phyloP scores from a whole-genome alignment of 2,888 invertebrate genomes.

The Sinotaia quadrata region DNA sequence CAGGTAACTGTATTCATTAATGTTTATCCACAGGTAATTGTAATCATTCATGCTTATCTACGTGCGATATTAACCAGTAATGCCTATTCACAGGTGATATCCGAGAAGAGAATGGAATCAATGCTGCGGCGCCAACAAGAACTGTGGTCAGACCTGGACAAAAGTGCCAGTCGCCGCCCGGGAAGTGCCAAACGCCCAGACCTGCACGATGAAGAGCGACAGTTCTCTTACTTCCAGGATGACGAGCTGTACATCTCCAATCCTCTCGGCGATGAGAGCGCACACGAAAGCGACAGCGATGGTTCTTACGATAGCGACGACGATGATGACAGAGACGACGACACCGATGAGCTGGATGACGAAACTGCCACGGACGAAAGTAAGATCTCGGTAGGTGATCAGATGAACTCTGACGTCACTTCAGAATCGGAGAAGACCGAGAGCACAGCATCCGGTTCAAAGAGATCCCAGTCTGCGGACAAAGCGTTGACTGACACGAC shows the following conservation, averaged over 20 bases:
- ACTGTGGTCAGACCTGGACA: constrained; percentile 2
- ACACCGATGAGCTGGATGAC: background rate
- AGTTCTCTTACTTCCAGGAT: constrained; percentile 20
- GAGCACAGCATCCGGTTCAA: too few relatives aligned
- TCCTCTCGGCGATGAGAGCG: constrained; percentile 15
- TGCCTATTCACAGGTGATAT: background rate
- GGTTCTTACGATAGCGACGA: background rate
- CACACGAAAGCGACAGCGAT: background rate
- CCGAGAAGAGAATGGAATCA: constrained; percentile 16
- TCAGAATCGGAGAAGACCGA: too few relatives aligned
- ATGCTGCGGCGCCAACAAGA: constrained; percentile 14
- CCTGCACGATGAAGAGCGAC: constrained; percentile 11
- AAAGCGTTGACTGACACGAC: too few relatives aligned
- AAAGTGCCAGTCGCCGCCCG: background rate
- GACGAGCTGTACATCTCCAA: constrained; percentile 28
- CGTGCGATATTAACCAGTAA: too few relatives aligned
- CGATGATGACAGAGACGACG: background rate
- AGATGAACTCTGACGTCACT: too few relatives aligned
- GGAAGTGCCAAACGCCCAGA: constrained; percentile 15
- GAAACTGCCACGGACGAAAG: background rate
- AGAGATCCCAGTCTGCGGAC: too few relatives aligned
- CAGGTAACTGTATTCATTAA: too few relatives aligned
- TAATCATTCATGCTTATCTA: too few relatives aligned
- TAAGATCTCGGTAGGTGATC: too few relatives aligned
- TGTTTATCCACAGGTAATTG: too few relatives aligned